Conservation (phyloP, 2,113 vertebrate species). For the Helogale parvula region DNA sequence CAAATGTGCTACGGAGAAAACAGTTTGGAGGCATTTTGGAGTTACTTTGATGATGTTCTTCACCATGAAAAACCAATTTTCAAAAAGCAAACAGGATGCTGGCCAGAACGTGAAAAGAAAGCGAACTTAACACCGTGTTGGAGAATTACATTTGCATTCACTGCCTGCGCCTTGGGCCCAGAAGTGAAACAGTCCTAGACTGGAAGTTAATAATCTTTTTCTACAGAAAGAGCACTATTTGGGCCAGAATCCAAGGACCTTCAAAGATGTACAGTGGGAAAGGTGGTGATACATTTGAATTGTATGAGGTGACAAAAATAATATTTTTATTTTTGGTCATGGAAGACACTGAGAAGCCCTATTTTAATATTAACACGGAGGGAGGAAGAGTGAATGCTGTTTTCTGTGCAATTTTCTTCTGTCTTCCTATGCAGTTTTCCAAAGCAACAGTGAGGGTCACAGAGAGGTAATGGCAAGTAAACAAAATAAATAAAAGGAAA, state of each 20-base stretch:
- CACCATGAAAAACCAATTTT: slow-evolving; percentile 74
- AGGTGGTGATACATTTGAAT: background rate
- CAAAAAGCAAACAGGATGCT: slow-evolving; percentile 71
- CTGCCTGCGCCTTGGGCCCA: background rate
- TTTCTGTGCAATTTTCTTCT: background rate
- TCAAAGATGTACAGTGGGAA: background rate
- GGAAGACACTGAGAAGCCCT: background rate
- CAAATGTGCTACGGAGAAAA: slow-evolving; percentile 65
- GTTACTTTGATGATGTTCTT: slow-evolving; percentile 69
- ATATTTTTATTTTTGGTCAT: background rate
- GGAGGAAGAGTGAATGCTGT: background rate
- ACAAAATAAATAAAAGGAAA: slow-evolving; percentile 37
- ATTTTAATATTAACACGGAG: background rate
- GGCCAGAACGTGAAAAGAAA: slow-evolving; percentile 47
- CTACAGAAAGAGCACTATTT: background rate
- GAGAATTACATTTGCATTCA: slow-evolving; percentile 39
- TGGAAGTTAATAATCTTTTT: slow-evolving; percentile 21
- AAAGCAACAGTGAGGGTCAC: background rate
- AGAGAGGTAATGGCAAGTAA: background rate
- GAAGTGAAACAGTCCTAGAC: background rate
- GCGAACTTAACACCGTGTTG: background rate
- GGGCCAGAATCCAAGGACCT: background rate
- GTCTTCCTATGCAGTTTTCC: background rate
- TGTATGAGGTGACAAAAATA: background rate
- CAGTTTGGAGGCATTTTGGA: slow-evolving; percentile 62